A percentile compares a stretch with the other conserved stretches of the same genome.
Conservation (phyloP, 2,797 vertebrate genomes). For the Girardinus metallicus region DNA sequence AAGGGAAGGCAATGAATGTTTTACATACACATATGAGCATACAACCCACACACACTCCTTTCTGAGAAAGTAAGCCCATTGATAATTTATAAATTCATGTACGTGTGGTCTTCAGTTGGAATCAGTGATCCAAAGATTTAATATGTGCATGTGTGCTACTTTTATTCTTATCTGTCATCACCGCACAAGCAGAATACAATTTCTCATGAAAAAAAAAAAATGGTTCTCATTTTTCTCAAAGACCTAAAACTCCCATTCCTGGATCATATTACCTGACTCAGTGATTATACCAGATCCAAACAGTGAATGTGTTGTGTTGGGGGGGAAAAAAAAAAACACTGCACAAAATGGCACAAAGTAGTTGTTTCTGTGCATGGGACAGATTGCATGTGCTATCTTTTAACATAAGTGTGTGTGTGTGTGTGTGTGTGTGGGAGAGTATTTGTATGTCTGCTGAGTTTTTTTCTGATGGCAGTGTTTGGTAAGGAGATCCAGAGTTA, state of each 20-base stretch:
- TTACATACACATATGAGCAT: conserved; percentile 26
- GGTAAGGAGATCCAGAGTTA: conserved; percentile 77
- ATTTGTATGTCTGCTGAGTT: conserved; percentile 64
- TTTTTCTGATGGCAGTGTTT: conserved; percentile 72
- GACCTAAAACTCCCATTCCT: conserved; percentile 8
- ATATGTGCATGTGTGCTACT: conserved; percentile 10
- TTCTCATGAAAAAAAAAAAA: neutral
- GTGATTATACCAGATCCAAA: conserved; percentile 32
- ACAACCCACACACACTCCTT: conserved; percentile 19
- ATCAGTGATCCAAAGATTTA: conserved; percentile 58
- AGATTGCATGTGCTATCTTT: conserved; percentile 14
- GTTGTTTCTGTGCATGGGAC: conserved; percentile 4
- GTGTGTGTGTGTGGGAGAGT: conserved; percentile 2
- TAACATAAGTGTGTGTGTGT: conserved; percentile 17
- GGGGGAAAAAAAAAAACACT: neutral
- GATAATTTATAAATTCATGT: conserved; percentile 66
- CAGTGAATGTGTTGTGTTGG: conserved; percentile 27
- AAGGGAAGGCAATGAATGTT: conserved; percentile 58
- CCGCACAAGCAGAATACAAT: conserved; percentile 12
- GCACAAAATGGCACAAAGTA: conserved; percentile 41
- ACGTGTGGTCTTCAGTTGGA: conserved; percentile 50
- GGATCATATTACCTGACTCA: conserved; percentile 21
- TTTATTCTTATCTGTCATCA: conserved; percentile 12
- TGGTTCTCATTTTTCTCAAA: conserved; percentile 27
- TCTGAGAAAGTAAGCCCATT: conserved; percentile 43